phyloP scores from a whole-genome alignment of 2,113 vertebrate genomes.

The Hemichromis elongatus region DNA sequence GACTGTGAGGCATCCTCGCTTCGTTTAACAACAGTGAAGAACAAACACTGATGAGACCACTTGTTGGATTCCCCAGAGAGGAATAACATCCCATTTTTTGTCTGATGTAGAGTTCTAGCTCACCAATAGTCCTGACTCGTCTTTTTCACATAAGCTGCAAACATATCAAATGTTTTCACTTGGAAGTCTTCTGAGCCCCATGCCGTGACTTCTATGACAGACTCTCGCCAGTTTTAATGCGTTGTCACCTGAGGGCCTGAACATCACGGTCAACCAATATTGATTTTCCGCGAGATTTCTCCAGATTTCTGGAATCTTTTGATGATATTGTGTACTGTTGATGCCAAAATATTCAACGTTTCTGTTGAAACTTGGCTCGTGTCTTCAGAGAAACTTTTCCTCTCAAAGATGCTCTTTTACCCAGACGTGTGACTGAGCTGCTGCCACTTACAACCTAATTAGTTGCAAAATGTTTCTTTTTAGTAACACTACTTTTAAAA shows the following conservation, averaged over 20 bases:
- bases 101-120: neutral
- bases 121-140: neutral
- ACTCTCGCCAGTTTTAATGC: neutral
- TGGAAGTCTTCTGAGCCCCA: neutral
- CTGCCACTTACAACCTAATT: neutral
- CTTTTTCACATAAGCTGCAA: neutral
- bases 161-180: neutral
- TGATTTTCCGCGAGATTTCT: neutral
- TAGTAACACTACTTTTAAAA: neutral
- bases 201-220: neutral
- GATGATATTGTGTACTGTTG: no score
- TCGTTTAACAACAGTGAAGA: neutral
- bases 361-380: rapidly evolving
- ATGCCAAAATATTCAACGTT: no score
- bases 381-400: neutral
- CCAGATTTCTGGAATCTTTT: no score
- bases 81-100: rapidly evolving
- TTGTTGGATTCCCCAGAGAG: neutral
- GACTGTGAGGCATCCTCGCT: neutral
- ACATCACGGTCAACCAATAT: neutral
- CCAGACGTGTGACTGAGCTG: neutral
- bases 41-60: rapidly evolving
- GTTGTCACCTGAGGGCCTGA: neutral
- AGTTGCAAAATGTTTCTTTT: neutral
- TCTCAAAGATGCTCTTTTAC: neutral